Percentiles rank a stretch among this genome's conserved stretches.
These are phyloP conservation scores for Macrosiphum euphorbiae DNA, from an alignment of 2,888 invertebrate genomes.

Conservation along the genomic window DNA sequence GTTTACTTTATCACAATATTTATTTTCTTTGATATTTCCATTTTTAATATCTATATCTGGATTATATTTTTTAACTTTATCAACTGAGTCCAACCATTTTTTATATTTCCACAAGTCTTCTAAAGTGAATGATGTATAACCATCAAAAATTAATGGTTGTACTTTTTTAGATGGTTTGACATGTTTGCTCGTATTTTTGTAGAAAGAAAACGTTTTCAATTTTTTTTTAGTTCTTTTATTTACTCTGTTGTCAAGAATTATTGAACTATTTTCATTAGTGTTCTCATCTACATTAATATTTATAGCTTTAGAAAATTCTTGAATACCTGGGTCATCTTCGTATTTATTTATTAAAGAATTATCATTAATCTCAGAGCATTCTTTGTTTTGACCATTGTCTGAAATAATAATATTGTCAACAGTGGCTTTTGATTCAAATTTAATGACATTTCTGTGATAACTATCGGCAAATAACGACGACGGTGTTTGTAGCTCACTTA, in stretches of 20 bases:
- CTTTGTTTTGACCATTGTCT: background rate
- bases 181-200: constrained; percentile 26
- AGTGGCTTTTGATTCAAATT: background rate
- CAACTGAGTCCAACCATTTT: constrained; percentile 42
- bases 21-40: background rate
- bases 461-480: background rate
- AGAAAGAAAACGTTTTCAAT: constrained; percentile 43
- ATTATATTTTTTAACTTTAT: background rate
- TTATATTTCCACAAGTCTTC: constrained; percentile 22
- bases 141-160: background rate
- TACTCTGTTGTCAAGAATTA: background rate
- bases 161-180: background rate
- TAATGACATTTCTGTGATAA: background rate
- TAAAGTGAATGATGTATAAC: background rate
- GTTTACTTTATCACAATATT: background rate
- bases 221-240: constrained; percentile 32
- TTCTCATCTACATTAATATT: background rate
- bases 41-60: background rate
- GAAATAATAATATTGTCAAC: background rate
- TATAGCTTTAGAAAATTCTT: background rate
- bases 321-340: background rate
- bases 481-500: background rate
- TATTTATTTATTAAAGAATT: background rate
- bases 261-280: background rate
- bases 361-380: background rate